Evolutionary conservation across 2,888 invertebrate genomes (phyloP), one percentile per base, ranked within the genome.

Genomic region (Trachelus iudaicus): DNA sequence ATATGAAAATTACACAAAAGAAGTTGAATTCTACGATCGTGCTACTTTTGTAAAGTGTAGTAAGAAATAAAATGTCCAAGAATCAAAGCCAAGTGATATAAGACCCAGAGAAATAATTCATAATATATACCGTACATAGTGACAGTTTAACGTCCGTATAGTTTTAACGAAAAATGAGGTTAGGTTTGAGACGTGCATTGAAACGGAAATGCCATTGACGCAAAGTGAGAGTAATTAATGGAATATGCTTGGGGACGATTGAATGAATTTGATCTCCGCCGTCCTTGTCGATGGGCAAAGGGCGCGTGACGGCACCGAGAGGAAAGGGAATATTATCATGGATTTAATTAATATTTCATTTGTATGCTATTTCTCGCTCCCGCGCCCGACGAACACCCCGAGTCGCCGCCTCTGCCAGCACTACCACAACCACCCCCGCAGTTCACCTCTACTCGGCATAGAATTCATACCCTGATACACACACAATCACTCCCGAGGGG

Each of bases 261-360:
- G 82, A 85, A 82, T 81, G 86, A 86, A 84, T 83, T 84, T 77
- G 83, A 85, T 84, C 80, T 79, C 23, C 80, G 81, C 79, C 73
- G 73, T 82, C 79, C 82, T 80, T 35, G 73, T 75, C 71, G 71
- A 71, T 31, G 31, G 71, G 34, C 56, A 56, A 56, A 56, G 56
- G 56, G 56, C 56, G 56, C 56, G 56, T 56, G 71, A 34, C 33
- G 71, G 11, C 71, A 30, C 12, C 0, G 71, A 33, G 71, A 35
- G 69, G 78, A 30, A 73, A 77, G 79, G 82, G 84, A 83, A 84
- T 87, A 86, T 87, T 87, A 87, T 88, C 86, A 85, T 86, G 87
- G 86, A 87, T 88, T 88, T 89, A 89, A 89, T 89, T 89, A 89
- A 89, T 89, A 89, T 89, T 89, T 88, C 89, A 88, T 89, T 89